Base-by-base conservation (phyloP, 2,888 invertebrate genomes). In the Agonopterix alstromeriana region DNA sequence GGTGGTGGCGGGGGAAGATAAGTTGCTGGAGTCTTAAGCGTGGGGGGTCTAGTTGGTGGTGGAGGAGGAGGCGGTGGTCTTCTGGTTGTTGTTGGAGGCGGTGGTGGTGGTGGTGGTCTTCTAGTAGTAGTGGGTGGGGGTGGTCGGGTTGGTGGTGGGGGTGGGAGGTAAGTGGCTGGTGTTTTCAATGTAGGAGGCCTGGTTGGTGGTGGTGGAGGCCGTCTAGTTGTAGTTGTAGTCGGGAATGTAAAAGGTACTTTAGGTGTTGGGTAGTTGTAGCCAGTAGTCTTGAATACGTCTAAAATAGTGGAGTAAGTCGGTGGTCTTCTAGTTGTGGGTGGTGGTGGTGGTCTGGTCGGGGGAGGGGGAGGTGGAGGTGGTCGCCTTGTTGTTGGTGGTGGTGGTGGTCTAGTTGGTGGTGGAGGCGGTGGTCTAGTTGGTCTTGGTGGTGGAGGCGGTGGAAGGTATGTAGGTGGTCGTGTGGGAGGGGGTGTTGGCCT, bases 401-500 rank as follows among this genome's bases (percentile, higher is more conserved):
- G 53, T 50, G 8, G 47, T 41, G 11, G 51, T 2, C 36, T 7
- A 3, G 27, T n/a, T 4, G 42, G 35, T 35, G 42, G 42, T 4
- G 51, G 43, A 1, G 46, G 48, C 3, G 53, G 51, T 8, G 49
- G 50, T 36, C 42, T 48, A 27, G 27, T 27, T 7, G n/a, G 51
- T 54, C n/a, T 51, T 52, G 8, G 53, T 46, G 1, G 56, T 52
- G 2, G 55, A 56, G 56, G 53, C 1, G 55, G 58, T 14, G 45
- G 45, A 14, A 51, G 48, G 36, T 52, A 52, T 7, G 57, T 50
- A 8, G 52, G 54, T 43, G 41, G 44, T 7, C 43, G 17, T 2
- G 56, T 53, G n/a, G 49, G 48, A 3, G 59, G 60, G 2, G 58
- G 54, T 5, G 57, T 60, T 1, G 60, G 49, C 1, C 61, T 58